A percentile compares a stretch with the other conserved stretches of the same genome.
phyloP scores from a whole-genome alignment of 2,797 vertebrate genomes.

The Dendrocincla fuliginosa region DNA sequence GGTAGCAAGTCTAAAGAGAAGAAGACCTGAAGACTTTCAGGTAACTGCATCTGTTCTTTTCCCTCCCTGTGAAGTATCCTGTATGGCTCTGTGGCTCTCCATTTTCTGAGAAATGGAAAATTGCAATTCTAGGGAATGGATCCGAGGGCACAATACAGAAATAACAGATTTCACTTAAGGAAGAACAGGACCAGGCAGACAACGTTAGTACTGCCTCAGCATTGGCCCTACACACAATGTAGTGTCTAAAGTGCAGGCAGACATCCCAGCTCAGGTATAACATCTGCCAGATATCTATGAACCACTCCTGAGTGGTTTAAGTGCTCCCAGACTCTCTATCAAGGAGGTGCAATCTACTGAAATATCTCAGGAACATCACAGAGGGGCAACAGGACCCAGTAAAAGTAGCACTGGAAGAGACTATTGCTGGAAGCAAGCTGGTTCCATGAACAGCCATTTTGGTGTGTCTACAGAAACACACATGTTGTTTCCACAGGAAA shows the following conservation, averaged over 20 bases:
- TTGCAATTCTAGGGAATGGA: not conserved
- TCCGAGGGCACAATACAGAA: not conserved
- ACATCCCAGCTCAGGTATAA: not conserved
- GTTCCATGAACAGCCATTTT: not conserved
- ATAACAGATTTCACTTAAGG: not conserved
- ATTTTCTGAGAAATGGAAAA: not conserved
- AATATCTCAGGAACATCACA: not conserved
- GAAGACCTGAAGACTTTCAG: not conserved
- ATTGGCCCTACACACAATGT: not conserved
- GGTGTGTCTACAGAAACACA: not conserved
- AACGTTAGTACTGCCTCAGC: not conserved
- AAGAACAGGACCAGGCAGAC: not conserved
- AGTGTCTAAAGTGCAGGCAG: not conserved
- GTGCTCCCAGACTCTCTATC: not conserved
- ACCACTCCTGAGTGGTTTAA: not conserved
- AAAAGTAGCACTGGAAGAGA: not conserved
- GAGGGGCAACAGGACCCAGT: not conserved
- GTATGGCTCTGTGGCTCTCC: not conserved
- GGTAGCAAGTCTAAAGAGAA: not conserved
- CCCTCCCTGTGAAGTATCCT: not conserved
- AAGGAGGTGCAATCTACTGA: not conserved
- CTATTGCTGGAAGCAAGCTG: not conserved
- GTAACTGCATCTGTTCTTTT: not conserved
- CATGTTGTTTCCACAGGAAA: not conserved
- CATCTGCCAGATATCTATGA: not conserved